Evolutionary conservation across 1,140 invertebrate species (phyloP), one percentile per base, ranked within the genome.

Genomic region (Chlorops oryzae): DNA sequence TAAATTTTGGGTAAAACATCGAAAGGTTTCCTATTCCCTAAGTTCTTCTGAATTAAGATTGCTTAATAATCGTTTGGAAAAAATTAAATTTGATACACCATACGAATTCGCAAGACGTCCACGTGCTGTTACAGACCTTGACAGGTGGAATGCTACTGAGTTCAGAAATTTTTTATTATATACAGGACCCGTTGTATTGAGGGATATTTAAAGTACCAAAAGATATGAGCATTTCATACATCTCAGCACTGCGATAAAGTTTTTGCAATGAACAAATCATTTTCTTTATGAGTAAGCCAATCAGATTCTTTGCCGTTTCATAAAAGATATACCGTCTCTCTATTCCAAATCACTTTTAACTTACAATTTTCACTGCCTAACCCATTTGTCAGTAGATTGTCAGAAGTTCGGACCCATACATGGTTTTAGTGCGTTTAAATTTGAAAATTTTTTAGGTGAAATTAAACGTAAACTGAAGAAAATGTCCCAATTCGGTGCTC

Each of bases 311-410:
- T 5, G 27, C 18, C 24, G 25, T 35, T 54, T 54, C 15, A 44
- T 54, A 44, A 45, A 37, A n/a, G 27, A 50, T 37, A 34, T 54
- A n/a, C 24, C 25, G 35, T 34, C 23, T 23, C 51, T 43, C 42
- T 53, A 53, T 34, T 46, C 42, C 17, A 32, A 22, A 42, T 50
- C 47, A 9, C 50, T 50, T 39, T 15, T 53, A 17, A 54, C 41
- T 23, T 54, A 28, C 44, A 45, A 54, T 49, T 54, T 44, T 17
- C 39, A 54, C 32, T 50, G 32, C 10, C 21, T 49, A 28, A 24
- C 21, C 2, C 47, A 53, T 50, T 54, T 54, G 18, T 22, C 52
- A n/a, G n/a, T n/a, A n/a, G n/a, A n/a, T n/a, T n/a, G n/a, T n/a
- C n/a, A n/a, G n/a, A n/a, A n/a, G n/a, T n/a, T n/a, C n/a, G n/a